Evolutionary conservation across 1,140 invertebrate species (phyloP), one percentile per base, ranked within the genome.

Genomic region (Atta colombica): DNA sequence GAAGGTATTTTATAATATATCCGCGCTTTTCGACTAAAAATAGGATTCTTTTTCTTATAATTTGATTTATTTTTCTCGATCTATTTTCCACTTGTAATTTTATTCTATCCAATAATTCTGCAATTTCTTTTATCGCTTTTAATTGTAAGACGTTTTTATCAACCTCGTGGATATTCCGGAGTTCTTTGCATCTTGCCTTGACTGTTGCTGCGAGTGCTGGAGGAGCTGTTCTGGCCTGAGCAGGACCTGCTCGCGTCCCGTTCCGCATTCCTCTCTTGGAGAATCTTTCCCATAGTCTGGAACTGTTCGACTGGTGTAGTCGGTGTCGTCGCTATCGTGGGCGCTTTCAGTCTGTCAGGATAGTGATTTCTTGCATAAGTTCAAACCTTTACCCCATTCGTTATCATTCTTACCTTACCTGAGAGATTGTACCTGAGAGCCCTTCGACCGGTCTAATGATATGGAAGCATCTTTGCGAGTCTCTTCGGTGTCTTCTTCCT

Each of bases 381-480:
- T 49, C 21, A 51, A 55, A 53, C 45, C 28, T 78, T 18, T 39
- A 53, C 51, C 49, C 63, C 49, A 21, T 21, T 74, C 35, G 14
- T 31, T 28, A 88, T 74, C 8, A 25, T 89, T 28, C 12, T 86
- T 90, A 92, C 89, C 85, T 66, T 92, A 93, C 92, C 91, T 93
- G 65, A 86, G 65, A 66, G 87, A 90, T 80, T 92, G 89, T 92
- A 92, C 89, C 91, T 92, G 91, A 86, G 89, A 72, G 69, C 63
- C 65, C 75, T 90, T 90, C 18, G 77, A 88, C 25, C 68, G 89
- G 60, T 88, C 61, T 1, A 51, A 28, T 0, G 65, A 75, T 31
- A 18, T 63, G 0, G 69, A 21, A 14, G 65, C 74, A 25, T 77
- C 61, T 61, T 66, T 89, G 72, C 55, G 69, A 51, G 21, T 10